Percentiles rank a stretch among this genome's conserved stretches.
These are phyloP conservation scores for Centropus bengalensis DNA, from an alignment of 2,113 vertebrate species.

Conservation along the genomic window DNA sequence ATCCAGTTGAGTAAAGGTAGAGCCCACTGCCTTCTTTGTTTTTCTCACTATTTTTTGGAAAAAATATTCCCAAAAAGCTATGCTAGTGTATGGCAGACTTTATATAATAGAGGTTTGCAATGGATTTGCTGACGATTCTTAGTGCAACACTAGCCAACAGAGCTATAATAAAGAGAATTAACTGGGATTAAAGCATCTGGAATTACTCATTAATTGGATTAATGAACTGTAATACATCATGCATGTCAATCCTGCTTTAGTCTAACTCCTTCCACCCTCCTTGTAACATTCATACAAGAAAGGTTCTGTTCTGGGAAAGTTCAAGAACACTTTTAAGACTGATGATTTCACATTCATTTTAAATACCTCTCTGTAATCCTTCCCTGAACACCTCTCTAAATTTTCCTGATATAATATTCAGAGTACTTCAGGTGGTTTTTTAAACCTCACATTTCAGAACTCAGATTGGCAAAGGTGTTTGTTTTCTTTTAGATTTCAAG, in stretches of 20 bases:
- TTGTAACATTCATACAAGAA: conserved; percentile 45
- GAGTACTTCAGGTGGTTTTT: background rate
- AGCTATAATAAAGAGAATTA: conserved; percentile 69
- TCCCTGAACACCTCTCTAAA: background rate
- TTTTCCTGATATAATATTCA: background rate
- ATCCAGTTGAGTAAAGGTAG: background rate
- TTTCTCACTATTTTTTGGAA: background rate
- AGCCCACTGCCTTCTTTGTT: background rate
- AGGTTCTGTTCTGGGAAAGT: conserved; percentile 38
- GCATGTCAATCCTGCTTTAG: conserved; percentile 46
- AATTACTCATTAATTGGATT: conserved; percentile 81
- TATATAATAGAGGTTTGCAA: background rate
- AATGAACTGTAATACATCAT: conserved; percentile 73
- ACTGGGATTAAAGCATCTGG: conserved; percentile 63
- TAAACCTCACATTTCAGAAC: background rate
- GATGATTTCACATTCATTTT: conserved; percentile 40
- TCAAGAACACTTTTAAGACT: conserved; percentile 27
- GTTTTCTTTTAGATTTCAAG: background rate
- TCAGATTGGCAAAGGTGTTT: background rate
- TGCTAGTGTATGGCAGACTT: background rate
- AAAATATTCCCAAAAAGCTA: background rate
- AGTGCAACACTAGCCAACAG: conserved; percentile 27
- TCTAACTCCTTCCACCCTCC: conserved; percentile 25
- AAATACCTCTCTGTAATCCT: conserved; percentile 43
- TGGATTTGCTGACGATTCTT: conserved; percentile 44